These are phyloP conservation scores for Petrosia ficiformis DNA, from an alignment of 37 sponge, comb jelly and placozoan genomes.

Conservation along the genomic window DNA sequence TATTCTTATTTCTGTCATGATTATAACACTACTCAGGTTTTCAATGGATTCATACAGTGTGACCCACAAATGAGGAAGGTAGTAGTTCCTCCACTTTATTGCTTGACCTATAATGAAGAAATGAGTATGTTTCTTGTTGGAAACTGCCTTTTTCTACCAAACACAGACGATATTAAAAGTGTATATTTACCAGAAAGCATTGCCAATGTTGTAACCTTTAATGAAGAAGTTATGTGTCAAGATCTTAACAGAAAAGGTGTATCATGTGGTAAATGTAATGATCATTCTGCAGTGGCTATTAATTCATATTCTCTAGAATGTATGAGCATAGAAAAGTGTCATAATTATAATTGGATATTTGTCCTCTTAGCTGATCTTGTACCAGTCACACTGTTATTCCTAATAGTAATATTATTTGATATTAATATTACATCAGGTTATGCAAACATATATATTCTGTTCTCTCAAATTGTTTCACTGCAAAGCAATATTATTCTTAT, in stretches of 20 bases:
- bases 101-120: not conserved
- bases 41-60: too few species aligned
- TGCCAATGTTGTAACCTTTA: not conserved
- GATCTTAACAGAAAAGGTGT: not conserved
- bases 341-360: not conserved
- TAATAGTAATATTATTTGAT: not conserved
- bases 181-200: not conserved
- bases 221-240: not conserved
- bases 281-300: not conserved
- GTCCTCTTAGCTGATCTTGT: not conserved
- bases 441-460: not conserved
- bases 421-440: constrained; percentile 1
- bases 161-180: too few species aligned
- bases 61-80: too few species aligned
- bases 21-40: too few species aligned
- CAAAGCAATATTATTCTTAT: not conserved
- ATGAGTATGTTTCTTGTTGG: not conserved
- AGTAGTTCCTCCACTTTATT: too few species aligned
- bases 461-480: not conserved
- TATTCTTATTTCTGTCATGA: too few species aligned
- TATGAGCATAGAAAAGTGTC: not conserved
- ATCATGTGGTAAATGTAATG: not conserved
- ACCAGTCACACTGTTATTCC: not conserved
- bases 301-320: not conserved
- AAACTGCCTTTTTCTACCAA: not conserved